Percentiles rank a stretch among this genome's conserved stretches.
Conservation (phyloP, 2,797 vertebrate genomes). For the Todus mexicanus region DNA sequence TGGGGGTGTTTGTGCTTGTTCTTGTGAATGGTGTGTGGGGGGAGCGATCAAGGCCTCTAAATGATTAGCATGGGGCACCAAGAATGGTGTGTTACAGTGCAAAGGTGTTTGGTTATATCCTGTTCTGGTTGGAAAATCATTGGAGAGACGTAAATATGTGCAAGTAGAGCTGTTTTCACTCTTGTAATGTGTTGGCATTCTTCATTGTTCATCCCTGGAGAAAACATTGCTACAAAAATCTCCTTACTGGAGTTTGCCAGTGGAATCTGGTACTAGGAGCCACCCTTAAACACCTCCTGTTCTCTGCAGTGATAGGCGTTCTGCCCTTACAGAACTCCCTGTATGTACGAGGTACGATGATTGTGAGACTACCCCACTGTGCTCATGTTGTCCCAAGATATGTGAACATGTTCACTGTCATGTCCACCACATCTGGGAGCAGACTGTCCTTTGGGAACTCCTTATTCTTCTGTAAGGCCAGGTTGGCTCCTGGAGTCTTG, state of each 20-base stretch:
- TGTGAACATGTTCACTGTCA: not conserved
- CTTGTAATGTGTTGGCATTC: not conserved
- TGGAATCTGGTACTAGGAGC: not conserved
- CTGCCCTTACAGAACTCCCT: not conserved
- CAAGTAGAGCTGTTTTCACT: not conserved
- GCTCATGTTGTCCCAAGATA: not conserved
- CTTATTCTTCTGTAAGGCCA: not conserved
- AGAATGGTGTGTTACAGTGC: not conserved
- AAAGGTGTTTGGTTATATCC: not conserved
- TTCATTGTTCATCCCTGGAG: not conserved
- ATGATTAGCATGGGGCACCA: not conserved
- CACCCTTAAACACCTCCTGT: not conserved
- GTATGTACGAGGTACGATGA: not conserved
- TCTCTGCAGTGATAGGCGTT: not conserved
- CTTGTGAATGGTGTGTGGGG: not conserved
- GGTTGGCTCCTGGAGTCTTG: not conserved
- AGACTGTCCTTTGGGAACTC: not conserved
- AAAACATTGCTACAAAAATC: not conserved
- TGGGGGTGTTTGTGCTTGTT: not conserved
- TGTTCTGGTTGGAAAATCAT: not conserved
- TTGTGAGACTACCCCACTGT: not conserved
- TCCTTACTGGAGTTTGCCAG: not conserved
- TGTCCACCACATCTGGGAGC: not conserved
- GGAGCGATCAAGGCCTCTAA: not conserved
- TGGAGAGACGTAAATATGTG: not conserved